Percentiles rank a stretch among this genome's conserved stretches.
phyloP scores from a whole-genome alignment of 2,113 vertebrate species.

The Alouatta palliata region DNA sequence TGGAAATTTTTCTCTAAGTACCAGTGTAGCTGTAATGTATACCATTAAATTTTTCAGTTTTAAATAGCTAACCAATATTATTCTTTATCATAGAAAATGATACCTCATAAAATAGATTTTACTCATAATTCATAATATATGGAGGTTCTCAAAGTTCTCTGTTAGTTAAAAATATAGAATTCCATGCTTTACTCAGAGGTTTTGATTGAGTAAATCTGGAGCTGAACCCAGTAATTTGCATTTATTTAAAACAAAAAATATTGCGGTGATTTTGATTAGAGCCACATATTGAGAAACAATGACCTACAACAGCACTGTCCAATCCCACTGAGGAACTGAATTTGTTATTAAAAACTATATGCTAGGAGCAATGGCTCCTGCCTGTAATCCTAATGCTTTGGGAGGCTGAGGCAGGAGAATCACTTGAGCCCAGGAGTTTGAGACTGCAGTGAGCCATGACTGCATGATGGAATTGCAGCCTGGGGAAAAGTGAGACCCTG shows the following conservation, averaged over 20 bases:
- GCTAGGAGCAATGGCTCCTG: no score
- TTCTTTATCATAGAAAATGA: not conserved
- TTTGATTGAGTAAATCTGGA: not conserved
- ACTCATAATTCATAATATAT: not conserved
- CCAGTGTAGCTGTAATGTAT: not conserved
- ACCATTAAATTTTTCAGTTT: not conserved
- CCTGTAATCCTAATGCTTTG: no score
- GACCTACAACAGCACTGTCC: not conserved
- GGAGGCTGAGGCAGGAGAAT: no score
- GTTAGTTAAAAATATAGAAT: conserved; percentile 32
- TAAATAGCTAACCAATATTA: not conserved
- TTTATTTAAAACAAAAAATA: not conserved
- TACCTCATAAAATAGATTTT: not conserved
- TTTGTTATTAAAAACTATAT: not conserved
- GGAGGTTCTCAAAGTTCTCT: not conserved
- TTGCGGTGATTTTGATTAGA: not conserved
- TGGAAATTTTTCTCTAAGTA: not conserved
- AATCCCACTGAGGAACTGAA: not conserved
- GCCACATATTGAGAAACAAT: not conserved
- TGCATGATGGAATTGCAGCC: no score
- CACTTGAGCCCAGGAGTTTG: no score
- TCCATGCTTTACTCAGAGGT: not conserved
- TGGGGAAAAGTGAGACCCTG: no score
- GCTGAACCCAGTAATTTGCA: not conserved
- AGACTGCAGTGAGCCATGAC: no score